These are phyloP conservation scores for Rhynchotus rufescens DNA, from an alignment of 2,797 vertebrate genomes.

Conservation along the genomic window DNA sequence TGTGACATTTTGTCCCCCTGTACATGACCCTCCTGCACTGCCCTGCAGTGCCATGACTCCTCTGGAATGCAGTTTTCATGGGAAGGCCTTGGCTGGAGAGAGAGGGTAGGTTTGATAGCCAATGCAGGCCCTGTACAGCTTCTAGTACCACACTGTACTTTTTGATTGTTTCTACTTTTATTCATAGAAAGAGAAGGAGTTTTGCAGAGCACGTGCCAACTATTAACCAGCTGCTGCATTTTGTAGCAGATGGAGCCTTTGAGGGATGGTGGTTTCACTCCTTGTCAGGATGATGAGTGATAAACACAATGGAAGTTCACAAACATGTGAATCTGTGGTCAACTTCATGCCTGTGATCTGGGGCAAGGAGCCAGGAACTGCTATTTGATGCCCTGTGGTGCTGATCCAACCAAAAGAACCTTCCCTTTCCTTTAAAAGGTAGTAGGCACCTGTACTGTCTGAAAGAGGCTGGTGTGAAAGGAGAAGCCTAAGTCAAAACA, in stretches of 20 bases:
- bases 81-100: background rate
- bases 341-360: background rate
- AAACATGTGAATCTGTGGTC: background rate
- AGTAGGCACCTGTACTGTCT: background rate
- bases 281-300: background rate
- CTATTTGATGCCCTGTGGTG: no score
- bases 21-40: background rate
- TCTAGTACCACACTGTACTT: background rate
- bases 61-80: background rate
- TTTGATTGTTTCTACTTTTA: background rate
- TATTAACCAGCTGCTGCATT: background rate
- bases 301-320: background rate
- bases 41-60: background rate
- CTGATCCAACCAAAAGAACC: background rate
- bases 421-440: background rate
- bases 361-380: no score
- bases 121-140: background rate
- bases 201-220: background rate
- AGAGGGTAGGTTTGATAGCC: background rate
- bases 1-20: background rate
- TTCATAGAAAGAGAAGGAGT: background rate
- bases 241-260: background rate
- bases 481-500: no score
- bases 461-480: background rate
- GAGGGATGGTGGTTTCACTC: background rate